Conservation (phyloP, 1,140 invertebrate species). For the Eriocheir sinensis region DNA sequence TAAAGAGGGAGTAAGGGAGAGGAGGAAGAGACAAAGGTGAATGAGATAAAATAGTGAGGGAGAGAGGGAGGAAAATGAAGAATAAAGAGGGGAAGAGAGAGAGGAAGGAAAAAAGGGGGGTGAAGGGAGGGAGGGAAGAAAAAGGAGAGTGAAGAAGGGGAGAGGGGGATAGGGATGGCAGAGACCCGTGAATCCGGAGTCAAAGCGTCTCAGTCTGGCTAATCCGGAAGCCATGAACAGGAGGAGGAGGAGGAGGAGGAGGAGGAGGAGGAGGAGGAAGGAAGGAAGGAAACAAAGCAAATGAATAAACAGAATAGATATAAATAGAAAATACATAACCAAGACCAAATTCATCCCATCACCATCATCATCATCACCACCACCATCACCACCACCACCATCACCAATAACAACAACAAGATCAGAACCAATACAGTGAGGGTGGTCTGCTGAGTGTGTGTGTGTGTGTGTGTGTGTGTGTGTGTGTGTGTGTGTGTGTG, state of each 20-base stretch:
- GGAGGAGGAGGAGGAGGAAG: not conserved
- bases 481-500: conserved; percentile 51
- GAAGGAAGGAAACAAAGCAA: too few species aligned
- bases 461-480: conserved; percentile 59
- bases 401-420: not conserved
- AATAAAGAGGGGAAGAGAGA: not conserved
- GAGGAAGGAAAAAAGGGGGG: not conserved
- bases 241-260: not conserved
- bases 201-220: not conserved
- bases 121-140: not conserved
- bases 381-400: not conserved
- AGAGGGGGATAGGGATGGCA: not conserved
- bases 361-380: conserved; percentile 9
- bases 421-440: not conserved
- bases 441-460: conserved; percentile 5
- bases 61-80: not conserved
- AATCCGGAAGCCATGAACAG: conserved; percentile 21
- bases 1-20: not conserved
- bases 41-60: too few species aligned
- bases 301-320: too few species aligned
- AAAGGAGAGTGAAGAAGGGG: not conserved
- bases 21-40: not conserved
- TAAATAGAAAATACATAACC: not conserved
- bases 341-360: too few species aligned
- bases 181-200: not conserved